phyloP scores from a whole-genome alignment of 2,113 vertebrate species.

The Etia nguti region DNA sequence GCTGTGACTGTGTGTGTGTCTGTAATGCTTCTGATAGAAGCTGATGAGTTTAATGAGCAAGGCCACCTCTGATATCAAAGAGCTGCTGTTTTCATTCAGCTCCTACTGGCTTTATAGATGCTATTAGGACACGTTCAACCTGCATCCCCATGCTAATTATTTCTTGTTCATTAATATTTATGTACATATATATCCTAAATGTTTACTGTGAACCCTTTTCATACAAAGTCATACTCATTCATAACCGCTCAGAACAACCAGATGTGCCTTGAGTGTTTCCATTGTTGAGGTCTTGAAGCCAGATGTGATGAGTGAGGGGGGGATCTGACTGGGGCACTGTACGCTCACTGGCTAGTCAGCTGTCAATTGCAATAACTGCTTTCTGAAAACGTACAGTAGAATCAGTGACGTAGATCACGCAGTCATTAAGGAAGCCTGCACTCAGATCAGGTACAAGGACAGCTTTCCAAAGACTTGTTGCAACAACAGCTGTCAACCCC shows the following conservation, averaged over 20 bases:
- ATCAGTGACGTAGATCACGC: background rate
- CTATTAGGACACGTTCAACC: background rate
- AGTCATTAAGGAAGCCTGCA: background rate
- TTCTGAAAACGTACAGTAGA: background rate
- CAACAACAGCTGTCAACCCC: background rate
- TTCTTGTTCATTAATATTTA: background rate
- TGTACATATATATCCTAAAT: background rate
- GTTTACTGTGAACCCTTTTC: background rate
- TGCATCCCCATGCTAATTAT: background rate
- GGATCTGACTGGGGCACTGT: background rate
- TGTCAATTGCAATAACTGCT: background rate
- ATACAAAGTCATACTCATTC: background rate
- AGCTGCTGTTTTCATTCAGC: conserved; percentile 11
- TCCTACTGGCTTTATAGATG: conserved; percentile 23
- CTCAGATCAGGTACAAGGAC: background rate
- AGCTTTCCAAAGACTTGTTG: background rate
- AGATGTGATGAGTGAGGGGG: background rate
- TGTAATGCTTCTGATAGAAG: background rate
- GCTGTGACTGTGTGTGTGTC: background rate
- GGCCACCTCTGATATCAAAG: conserved; percentile 61
- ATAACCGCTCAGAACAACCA: background rate
- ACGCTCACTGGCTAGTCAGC: background rate
- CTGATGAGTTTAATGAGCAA: conserved; percentile 36
- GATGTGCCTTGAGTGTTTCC: background rate
- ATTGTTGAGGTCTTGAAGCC: background rate